Evolutionary conservation across 2,113 vertebrate genomes (phyloP).

Genomic region (Raja brachyura): DNA sequence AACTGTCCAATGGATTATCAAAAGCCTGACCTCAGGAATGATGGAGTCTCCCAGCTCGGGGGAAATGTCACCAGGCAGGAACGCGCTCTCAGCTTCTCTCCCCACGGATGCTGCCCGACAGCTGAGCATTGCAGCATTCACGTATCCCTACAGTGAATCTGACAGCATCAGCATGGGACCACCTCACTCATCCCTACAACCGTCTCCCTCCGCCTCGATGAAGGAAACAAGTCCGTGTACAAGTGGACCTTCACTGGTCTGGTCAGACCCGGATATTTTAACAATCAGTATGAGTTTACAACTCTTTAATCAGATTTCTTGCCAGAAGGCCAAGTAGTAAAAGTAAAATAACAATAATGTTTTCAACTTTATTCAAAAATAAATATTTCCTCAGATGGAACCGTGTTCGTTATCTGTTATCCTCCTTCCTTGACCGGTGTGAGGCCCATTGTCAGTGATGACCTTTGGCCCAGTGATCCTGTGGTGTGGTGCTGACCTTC

Average conservation of each 20-base stretch:
- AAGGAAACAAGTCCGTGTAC: not conserved
- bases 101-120: too few species aligned
- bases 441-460: too few species aligned
- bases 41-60: not conserved
- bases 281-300: not conserved
- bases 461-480: not conserved
- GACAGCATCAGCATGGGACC: not conserved
- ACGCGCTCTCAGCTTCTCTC: too few species aligned
- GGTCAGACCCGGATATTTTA: not conserved
- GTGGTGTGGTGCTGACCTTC: not conserved
- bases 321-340: not conserved
- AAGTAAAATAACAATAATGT: not conserved
- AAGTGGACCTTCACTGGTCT: not conserved
- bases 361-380: not conserved
- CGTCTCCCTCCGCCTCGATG: not conserved
- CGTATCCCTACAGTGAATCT: too few species aligned
- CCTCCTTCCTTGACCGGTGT: too few species aligned
- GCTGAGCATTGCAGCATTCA: too few species aligned
- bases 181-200: not conserved
- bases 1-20: too few species aligned
- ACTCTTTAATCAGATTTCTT: not conserved
- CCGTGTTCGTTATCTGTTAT: not conserved
- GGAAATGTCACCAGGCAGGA: too few species aligned
- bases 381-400: not conserved
- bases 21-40: too few species aligned